phyloP scores from a whole-genome alignment of 2,888 invertebrate genomes.

The Drosophila picticornis region DNA sequence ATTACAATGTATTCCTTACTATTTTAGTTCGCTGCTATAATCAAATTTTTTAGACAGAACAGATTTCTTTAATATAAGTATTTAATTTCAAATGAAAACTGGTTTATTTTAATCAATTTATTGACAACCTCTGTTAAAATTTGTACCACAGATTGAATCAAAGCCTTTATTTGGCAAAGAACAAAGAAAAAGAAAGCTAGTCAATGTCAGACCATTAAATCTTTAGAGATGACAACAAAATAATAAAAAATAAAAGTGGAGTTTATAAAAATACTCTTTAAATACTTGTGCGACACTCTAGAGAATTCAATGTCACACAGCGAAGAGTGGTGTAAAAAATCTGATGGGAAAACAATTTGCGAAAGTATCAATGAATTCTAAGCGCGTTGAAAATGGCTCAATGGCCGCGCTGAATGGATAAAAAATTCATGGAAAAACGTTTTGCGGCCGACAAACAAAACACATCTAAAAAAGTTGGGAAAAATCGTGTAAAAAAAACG shows the following conservation, averaged over 20 bases:
- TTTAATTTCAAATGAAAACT: not conserved
- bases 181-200: not conserved
- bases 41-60: not conserved
- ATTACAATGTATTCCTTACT: not conserved
- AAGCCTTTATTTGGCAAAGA: not conserved
- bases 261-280: conserved; percentile 11
- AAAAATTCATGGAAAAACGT: conserved; percentile 76
- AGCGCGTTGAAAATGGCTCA: conserved; percentile 72
- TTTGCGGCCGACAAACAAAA: conserved; percentile 67
- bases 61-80: not conserved
- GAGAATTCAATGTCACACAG: conserved; percentile 61
- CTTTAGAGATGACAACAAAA: not conserved
- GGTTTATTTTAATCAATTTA: not conserved
- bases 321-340: conserved; percentile 27
- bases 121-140: not conserved
- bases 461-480: conserved; percentile 33
- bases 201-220: not conserved
- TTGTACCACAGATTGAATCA: not conserved
- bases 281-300: conserved; percentile 11
- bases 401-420: conserved; percentile 70
- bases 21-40: not conserved
- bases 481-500: conserved; percentile 18
- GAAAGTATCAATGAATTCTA: conserved; percentile 78
- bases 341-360: conserved; percentile 59
- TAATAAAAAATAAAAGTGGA: not conserved